Percentiles rank a stretch among this genome's conserved stretches.
phyloP scores from a whole-genome alignment of 2,113 vertebrate genomes.

The Oxyruncus cristatus region DNA sequence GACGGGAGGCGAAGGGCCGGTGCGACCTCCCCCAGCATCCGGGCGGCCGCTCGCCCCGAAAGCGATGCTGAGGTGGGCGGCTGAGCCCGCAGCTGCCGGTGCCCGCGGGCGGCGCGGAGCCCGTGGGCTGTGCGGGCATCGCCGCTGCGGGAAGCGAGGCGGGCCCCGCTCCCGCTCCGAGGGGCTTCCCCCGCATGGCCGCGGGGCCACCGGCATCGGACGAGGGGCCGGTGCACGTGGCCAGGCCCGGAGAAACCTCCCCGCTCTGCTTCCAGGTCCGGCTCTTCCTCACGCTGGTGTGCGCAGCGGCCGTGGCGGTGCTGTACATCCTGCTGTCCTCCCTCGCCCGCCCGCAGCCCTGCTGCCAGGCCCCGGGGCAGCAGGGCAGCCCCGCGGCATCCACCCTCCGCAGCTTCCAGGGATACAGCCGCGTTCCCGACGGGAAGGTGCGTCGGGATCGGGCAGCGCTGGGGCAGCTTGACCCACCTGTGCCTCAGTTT shows the following conservation, averaged over 20 bases:
- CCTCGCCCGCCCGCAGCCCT: background rate
- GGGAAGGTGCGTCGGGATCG: constrained; percentile 69
- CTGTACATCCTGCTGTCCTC: constrained; percentile 41
- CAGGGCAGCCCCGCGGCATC: background rate
- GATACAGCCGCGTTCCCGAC: constrained; percentile 74
- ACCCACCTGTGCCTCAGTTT: background rate
- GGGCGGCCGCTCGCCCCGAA: background rate
- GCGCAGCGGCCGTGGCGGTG: background rate
- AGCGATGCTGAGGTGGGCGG: no score
- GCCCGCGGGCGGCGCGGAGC: background rate
- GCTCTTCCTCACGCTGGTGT: constrained; percentile 47
- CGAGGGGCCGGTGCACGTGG: background rate
- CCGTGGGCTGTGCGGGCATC: background rate
- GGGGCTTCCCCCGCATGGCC: fast-evolving
- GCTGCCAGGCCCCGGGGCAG: background rate
- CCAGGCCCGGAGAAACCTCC: background rate
- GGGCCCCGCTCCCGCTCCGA: background rate
- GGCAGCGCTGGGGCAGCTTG: background rate
- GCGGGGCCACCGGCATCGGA: fast-evolving
- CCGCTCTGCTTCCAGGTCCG: constrained; percentile 18
- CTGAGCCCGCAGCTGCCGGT: background rate
- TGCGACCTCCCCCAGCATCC: background rate
- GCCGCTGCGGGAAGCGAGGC: background rate
- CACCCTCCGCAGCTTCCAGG: constrained; percentile 41
- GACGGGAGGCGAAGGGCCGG: background rate